These are phyloP conservation scores for Brenthis daphne DNA, from an alignment of 2,888 invertebrate species.

Conservation along the genomic window DNA sequence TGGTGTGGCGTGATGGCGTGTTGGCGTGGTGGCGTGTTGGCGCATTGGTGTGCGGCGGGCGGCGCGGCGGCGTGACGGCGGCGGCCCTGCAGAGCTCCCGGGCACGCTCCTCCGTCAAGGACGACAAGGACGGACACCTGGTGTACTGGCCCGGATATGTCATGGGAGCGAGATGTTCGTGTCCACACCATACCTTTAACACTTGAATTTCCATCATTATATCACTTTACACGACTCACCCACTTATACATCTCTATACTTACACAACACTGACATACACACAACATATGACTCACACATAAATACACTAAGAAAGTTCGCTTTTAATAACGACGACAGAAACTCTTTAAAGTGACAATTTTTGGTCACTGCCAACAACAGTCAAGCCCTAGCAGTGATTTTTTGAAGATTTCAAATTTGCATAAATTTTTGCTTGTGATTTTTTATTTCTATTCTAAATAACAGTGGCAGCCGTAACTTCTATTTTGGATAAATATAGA, in stretches of 20 bases:
- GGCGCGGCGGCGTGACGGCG: conserved; percentile 48
- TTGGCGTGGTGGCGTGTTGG: conserved; percentile 43
- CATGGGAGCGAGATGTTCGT: conserved; percentile 99
- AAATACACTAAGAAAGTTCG: conserved; percentile 38
- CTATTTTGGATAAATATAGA: conserved; percentile 32
- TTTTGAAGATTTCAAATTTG: conserved; percentile 51
- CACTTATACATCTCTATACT: conserved; percentile 6
- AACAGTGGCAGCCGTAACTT: conserved; percentile 36
- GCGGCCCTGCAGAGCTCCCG: conserved; percentile 87
- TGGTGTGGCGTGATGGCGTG: conserved; percentile 47
- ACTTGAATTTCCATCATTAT: conserved; percentile 48
- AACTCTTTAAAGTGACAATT: conserved; percentile 39
- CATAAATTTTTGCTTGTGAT: conserved; percentile 47
- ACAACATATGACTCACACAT: conserved; percentile 40
- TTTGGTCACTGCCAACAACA: conserved; percentile 41
- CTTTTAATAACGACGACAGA: conserved; percentile 38
- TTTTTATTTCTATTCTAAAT: conserved; percentile 45
- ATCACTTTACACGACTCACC: conserved; percentile 42
- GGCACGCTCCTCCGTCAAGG: conserved; percentile 95
- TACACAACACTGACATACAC: conserved; percentile 37
- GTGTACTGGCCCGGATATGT: conserved; percentile 99
- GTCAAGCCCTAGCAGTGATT: conserved; percentile 52
- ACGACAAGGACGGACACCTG: conserved; percentile 99
- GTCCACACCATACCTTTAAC: conserved; percentile 85
- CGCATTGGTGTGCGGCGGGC: conserved; percentile 52